These are phyloP conservation scores for Mandrillus leucophaeus DNA, from an alignment of 2,113 vertebrate genomes.

Conservation along the genomic window DNA sequence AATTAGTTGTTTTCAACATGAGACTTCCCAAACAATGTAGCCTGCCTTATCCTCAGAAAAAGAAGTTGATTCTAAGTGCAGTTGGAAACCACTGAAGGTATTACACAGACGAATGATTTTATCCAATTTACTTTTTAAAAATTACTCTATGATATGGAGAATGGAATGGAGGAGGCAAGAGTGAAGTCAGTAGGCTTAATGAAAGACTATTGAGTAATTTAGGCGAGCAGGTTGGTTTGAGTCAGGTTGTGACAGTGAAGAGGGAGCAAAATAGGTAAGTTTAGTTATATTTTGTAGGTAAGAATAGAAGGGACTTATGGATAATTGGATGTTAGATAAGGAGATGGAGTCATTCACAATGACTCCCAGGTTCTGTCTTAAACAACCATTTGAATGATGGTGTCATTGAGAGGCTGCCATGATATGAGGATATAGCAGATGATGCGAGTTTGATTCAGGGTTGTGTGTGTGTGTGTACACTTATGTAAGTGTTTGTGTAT, in stretches of 20 bases:
- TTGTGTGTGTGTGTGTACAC: background rate
- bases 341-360: background rate
- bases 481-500: background rate
- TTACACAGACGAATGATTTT: background rate
- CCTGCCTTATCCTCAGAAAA: constrained; percentile 9
- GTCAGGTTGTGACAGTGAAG: background rate
- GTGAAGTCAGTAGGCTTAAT: background rate
- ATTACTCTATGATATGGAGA: background rate
- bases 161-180: background rate
- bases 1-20: background rate
- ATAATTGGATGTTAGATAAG: background rate
- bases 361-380: background rate
- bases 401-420: background rate
- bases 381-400: background rate
- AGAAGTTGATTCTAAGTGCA: background rate
- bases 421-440: background rate
- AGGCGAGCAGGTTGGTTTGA: background rate
- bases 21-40: background rate
- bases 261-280: background rate
- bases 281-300: background rate
- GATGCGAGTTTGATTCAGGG: background rate
- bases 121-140: background rate
- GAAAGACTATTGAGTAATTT: background rate
- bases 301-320: background rate
- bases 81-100: background rate